These are phyloP conservation scores for Platycercus adscitus DNA, from an alignment of 2,113 vertebrate species.

Conservation along the genomic window DNA sequence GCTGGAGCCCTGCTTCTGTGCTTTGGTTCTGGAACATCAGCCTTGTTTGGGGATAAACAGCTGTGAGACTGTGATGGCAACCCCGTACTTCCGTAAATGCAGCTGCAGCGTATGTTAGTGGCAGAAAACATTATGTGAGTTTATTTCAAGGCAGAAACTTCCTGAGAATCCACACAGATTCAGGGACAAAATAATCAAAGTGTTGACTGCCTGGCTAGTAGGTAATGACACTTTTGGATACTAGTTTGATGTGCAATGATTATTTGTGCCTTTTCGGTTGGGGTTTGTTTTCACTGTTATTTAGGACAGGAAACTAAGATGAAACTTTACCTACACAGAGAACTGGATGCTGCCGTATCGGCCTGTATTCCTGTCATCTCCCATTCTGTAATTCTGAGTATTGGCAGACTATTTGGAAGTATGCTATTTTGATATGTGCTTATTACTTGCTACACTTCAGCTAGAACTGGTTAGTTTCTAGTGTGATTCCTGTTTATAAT, in stretches of 20 bases:
- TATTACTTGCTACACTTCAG: neutral
- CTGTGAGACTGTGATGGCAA: neutral
- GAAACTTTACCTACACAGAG: neutral
- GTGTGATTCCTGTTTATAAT: neutral
- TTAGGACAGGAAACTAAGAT: neutral
- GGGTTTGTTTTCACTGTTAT: rapidly evolving
- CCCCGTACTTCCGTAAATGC: neutral
- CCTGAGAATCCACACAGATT: neutral
- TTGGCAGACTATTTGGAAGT: neutral
- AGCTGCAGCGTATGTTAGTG: neutral
- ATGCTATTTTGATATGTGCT: neutral
- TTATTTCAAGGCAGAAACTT: neutral
- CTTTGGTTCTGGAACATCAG: rapidly evolving
- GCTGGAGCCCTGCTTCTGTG: rapidly evolving
- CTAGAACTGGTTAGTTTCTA: neutral
- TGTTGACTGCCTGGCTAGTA: no score
- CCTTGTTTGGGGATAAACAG: neutral
- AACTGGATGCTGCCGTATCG: neutral
- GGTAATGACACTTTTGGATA: rapidly evolving
- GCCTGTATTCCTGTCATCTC: neutral
- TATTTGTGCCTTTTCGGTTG: no score
- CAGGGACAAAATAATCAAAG: no score
- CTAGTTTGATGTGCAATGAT: neutral
- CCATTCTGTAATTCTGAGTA: neutral
- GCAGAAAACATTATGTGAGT: neutral